Evolutionary conservation across 2,888 invertebrate genomes (phyloP), one percentile per base, ranked within the genome.

Genomic region (Apotomis capreana): DNA sequence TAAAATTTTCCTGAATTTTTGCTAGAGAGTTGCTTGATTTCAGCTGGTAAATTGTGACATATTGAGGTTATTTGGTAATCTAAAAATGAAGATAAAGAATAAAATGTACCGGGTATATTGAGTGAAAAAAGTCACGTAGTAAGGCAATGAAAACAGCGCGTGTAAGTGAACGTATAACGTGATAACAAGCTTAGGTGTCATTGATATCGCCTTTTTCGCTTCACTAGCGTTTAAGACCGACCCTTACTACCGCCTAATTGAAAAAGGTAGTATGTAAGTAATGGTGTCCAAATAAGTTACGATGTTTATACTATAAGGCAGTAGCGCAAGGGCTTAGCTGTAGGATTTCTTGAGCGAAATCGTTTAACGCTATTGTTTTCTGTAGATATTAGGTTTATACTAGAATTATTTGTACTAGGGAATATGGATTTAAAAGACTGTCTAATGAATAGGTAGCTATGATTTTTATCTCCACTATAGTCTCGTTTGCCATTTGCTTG

Each of bases 121-220:
- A 40, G 40, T 40, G 40, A 6, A 40, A 40, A 40, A 40, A 9
- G 49, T 49, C 10, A 9, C 49, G 49, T 49, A 9, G 3, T 49
- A 44, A 10, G 9, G 10, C 49, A 10, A 40, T 52, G 15, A 44
- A 54, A 13, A 13, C 10, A 37, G 5, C 64, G 44, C 9, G 57
- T 49, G 58, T 64, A 59, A 70, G 26, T 70, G 57, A 70, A 55
- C 58, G 55, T 64, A 10, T 57, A 62, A 46, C 61, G 10, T 49
- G 58, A 37, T 60, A 68, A 68, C 59, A 72, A 73, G 65, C 68
- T 58, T 57, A 46, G 26, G 44, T 54, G 61, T 49, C 57, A 67
- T 77, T 74, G 83, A 84, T 85, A 85, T 84, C 82, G 81, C 79
- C 76, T 84, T 86, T 84, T 83, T 82, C 83, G 70, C 74, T 68